These are phyloP conservation scores for Scaptomyza montana DNA, from an alignment of 1,140 invertebrate species.

Conservation along the genomic window DNA sequence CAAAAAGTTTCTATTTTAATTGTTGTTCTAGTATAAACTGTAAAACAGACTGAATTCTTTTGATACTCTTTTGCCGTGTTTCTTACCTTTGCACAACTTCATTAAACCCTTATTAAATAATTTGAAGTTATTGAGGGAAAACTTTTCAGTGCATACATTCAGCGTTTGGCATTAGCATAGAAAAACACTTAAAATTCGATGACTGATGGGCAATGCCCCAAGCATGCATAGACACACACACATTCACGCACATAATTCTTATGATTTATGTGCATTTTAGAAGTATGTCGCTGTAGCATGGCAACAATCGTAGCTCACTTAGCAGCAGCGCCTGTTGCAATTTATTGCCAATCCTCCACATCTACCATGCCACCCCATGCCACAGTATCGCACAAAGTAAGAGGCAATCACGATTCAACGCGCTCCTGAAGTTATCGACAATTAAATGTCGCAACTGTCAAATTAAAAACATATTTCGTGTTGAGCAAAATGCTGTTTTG, in stretches of 20 bases:
- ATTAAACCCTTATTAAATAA: no score
- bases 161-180: slow-evolving; percentile 63
- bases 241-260: slow-evolving; percentile 39
- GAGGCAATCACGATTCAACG: not conserved
- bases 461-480: slow-evolving; percentile 49
- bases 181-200: slow-evolving; percentile 76
- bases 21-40: no score
- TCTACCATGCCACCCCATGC: not conserved
- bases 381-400: not conserved
- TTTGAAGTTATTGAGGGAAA: not conserved
- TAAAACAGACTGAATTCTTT: no score
- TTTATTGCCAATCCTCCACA: slow-evolving; percentile 41
- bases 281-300: slow-evolving; percentile 32
- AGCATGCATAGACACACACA: slow-evolving; percentile 48
- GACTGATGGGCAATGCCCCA: slow-evolving; percentile 66
- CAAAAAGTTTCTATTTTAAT: not conserved
- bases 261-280: slow-evolving; percentile 64
- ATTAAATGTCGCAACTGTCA: slow-evolving; percentile 64
- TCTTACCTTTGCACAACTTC: no score
- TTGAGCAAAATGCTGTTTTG: slow-evolving; percentile 51
- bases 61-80: no score
- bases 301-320: slow-evolving; percentile 59
- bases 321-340: slow-evolving; percentile 56
- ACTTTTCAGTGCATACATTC: slow-evolving; percentile 1
- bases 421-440: slow-evolving; percentile 45